Evolutionary conservation across 1,140 invertebrate genomes (phyloP).

Genomic region (Penaeus chinensis): DNA sequence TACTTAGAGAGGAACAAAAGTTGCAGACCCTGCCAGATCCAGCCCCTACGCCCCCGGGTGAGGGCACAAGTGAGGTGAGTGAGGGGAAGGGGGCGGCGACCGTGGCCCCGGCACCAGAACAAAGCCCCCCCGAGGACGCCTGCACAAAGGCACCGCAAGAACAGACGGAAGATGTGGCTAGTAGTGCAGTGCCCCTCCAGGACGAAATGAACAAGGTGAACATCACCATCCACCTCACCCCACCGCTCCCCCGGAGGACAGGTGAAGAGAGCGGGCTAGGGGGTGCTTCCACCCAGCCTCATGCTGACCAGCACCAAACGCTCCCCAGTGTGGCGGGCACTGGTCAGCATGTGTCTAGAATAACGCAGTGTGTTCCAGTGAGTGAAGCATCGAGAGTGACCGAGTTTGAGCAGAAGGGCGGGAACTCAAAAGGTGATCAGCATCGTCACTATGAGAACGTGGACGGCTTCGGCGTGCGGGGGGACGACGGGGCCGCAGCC

Average conservation of each 20-base stretch:
- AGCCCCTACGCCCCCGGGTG: not conserved
- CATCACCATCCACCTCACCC: constrained; percentile 44
- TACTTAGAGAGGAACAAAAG: constrained; percentile 24
- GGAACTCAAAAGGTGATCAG: not conserved
- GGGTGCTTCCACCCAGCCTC: not conserved
- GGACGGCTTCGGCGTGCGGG: not conserved
- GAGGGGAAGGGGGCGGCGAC: not conserved
- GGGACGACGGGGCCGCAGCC: not conserved
- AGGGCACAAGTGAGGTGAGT: constrained; percentile 15
- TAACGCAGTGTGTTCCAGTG: not conserved
- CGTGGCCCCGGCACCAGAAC: no score
- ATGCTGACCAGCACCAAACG: not conserved
- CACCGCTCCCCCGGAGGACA: constrained; percentile 25
- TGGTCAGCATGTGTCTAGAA: no score
- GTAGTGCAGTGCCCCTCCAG: not conserved
- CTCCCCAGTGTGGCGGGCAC: not conserved
- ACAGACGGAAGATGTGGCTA: not conserved
- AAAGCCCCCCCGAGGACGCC: no score
- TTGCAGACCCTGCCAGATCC: not conserved
- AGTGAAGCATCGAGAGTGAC: not conserved
- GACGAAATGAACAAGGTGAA: constrained; percentile 46
- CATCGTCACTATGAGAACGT: constrained; percentile 18
- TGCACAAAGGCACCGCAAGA: not conserved
- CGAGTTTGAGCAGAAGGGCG: not conserved
- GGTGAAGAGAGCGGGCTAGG: not conserved